Percentiles rank a stretch among this genome's conserved stretches.
These are phyloP conservation scores for Bos indicus DNA, from an alignment of 2,113 vertebrate species.

Conservation along the genomic window DNA sequence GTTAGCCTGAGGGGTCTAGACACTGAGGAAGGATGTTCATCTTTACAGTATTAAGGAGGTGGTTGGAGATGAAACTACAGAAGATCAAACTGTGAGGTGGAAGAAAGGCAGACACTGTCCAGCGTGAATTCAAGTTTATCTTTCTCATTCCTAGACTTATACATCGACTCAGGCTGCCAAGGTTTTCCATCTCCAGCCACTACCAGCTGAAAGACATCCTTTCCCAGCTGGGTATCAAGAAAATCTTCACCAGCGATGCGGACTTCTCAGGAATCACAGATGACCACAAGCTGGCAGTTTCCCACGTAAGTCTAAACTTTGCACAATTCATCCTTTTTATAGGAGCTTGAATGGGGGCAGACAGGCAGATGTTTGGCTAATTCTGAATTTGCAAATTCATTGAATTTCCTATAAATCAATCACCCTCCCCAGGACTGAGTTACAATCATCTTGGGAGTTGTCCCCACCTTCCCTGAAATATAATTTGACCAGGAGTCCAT, in stretches of 20 bases:
- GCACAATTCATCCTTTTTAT: accelerated
- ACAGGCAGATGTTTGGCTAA: accelerated
- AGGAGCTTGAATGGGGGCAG: neutral
- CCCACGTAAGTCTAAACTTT: neutral
- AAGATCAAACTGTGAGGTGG: accelerated
- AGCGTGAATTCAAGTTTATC: accelerated
- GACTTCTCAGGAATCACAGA: constrained; percentile 4
- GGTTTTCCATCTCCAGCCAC: neutral
- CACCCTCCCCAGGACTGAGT: neutral
- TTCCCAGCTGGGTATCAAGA: neutral
- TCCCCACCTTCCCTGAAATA: neutral
- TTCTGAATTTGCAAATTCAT: neutral
- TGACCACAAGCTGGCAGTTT: accelerated
- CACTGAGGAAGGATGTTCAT: accelerated
- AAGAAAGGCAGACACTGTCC: accelerated
- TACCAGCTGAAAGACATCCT: neutral
- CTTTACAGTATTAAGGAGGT: neutral
- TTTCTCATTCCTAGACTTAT: neutral
- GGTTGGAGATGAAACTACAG: accelerated
- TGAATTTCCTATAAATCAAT: neutral
- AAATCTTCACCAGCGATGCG: neutral
- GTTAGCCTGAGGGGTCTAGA: accelerated
- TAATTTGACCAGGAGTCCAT: too few species aligned
- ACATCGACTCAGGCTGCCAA: neutral
- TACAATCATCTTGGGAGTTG: accelerated